A percentile compares a stretch with the other conserved stretches of the same genome.
Conservation (phyloP, 2,797 vertebrate genomes). For the Argya squamiceps region DNA sequence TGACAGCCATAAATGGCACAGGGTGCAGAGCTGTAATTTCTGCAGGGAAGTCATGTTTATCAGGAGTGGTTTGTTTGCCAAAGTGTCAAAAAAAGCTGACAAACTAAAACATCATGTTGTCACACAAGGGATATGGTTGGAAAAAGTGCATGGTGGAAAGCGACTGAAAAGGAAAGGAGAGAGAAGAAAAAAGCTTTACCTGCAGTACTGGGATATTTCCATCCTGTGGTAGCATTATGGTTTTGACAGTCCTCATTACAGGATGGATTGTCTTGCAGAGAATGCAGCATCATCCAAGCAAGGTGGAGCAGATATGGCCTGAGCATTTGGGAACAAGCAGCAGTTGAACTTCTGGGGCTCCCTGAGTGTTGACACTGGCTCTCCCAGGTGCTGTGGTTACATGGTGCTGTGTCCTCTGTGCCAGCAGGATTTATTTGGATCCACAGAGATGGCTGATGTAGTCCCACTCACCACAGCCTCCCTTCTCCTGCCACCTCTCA, state of each 20-base stretch:
- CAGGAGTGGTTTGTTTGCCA: neutral
- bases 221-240: neutral
- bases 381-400: fast-evolving
- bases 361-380: neutral
- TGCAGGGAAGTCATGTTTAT: neutral
- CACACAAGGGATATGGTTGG: neutral
- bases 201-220: neutral
- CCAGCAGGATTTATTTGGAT: neutral
- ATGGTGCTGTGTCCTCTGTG: neutral
- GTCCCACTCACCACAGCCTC: neutral
- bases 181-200: neutral
- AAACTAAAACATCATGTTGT: neutral
- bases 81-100: neutral
- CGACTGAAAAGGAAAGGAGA: neutral
- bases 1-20: neutral
- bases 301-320: neutral
- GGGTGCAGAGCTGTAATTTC: neutral
- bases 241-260: neutral
- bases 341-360: neutral
- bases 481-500: neutral
- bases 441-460: neutral
- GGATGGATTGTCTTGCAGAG: neutral
- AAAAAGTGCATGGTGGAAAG: neutral
- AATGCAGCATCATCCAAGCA: neutral
- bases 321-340: neutral